Percentiles rank a stretch among this genome's conserved stretches.
Conservation (phyloP, 1,140 invertebrate species). For the Xylocopa sonorina region DNA sequence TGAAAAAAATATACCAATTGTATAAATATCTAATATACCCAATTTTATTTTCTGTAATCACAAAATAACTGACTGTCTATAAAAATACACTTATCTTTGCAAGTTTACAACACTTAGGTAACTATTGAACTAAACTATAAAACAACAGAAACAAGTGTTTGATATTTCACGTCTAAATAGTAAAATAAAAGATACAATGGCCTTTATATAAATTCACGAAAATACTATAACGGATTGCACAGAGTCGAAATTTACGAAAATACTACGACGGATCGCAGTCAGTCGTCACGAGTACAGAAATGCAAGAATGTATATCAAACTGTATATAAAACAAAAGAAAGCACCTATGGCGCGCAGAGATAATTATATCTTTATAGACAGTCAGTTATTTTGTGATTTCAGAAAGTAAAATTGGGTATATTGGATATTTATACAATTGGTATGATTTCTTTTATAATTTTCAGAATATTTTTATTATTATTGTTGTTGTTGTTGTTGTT, state of each 20-base stretch:
- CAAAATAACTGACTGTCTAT: too few relatives aligned
- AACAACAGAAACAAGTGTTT: slow-evolving; percentile 1
- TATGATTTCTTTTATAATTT: slow-evolving; percentile 4
- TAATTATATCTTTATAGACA: not conserved
- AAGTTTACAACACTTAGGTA: slow-evolving; percentile 17
- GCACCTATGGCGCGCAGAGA: not conserved
- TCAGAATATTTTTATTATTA: slow-evolving; percentile 4
- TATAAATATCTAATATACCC: too few relatives aligned
- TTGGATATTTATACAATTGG: too few relatives aligned
- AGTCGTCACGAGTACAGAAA: slow-evolving; percentile 22
- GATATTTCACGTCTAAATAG: slow-evolving; percentile 1
- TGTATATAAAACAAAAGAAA: slow-evolving; percentile 11
- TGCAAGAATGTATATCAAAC: not conserved
- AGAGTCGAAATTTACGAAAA: slow-evolving; percentile 14
- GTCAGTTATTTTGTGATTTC: too few relatives aligned
- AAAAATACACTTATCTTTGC: slow-evolving; percentile 14
- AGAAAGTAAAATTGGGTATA: too few relatives aligned
- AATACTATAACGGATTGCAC: slow-evolving; percentile 2
- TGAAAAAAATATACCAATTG: not conserved
- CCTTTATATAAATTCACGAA: slow-evolving; percentile 4
- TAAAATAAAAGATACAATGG: slow-evolving; percentile 4
- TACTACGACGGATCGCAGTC: slow-evolving; percentile 20
- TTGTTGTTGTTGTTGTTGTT: slow-evolving; percentile 1
- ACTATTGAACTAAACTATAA: slow-evolving; percentile 12
- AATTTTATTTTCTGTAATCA: slow-evolving; percentile 5